phyloP scores from a whole-genome alignment of 2,113 vertebrate species.

The Sarotherodon lohbergeri region DNA sequence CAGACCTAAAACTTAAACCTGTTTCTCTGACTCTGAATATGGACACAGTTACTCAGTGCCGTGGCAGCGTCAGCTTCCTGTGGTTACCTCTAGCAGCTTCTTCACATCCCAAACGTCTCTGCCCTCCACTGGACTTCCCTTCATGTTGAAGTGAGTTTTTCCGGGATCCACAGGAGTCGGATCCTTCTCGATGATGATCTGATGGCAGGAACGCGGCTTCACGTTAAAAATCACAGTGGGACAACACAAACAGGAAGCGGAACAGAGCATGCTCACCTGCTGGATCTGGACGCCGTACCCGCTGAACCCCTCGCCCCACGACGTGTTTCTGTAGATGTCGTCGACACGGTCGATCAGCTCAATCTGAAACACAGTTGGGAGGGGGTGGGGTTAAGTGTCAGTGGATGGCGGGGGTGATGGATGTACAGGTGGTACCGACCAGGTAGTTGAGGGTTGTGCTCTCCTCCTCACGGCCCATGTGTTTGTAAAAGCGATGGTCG shows the following conservation, averaged over 20 bases:
- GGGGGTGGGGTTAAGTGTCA: neutral
- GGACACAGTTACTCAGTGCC: neutral
- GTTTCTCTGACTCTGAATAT: neutral
- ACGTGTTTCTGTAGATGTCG: slow-evolving; percentile 95
- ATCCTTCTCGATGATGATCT: slow-evolving; percentile 90
- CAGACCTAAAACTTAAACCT: neutral
- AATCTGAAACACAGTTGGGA: slow-evolving; percentile 73
- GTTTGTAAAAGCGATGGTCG: slow-evolving; percentile 89
- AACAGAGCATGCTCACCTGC: slow-evolving; percentile 74
- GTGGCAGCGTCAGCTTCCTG: neutral
- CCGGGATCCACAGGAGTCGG: slow-evolving; percentile 55
- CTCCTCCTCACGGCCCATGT: slow-evolving; percentile 92
- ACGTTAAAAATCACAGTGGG: neutral
- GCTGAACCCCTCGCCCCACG: slow-evolving; percentile 86
- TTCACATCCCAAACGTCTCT: slow-evolving; percentile 95
- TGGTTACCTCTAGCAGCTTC: slow-evolving; percentile 83
- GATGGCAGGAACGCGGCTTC: neutral
- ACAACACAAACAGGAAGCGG: neutral
- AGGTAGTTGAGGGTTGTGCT: slow-evolving; percentile 96
- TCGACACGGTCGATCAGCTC: slow-evolving; percentile 96
- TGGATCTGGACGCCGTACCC: slow-evolving; percentile 97
- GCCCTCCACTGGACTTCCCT: slow-evolving; percentile 75
- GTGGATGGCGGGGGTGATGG: accelerated
- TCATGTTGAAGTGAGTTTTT: slow-evolving; percentile 88
- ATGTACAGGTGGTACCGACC: slow-evolving; percentile 63